These are phyloP conservation scores for Tringa solitaria DNA, from an alignment of 2,113 vertebrate species.

Conservation along the genomic window DNA sequence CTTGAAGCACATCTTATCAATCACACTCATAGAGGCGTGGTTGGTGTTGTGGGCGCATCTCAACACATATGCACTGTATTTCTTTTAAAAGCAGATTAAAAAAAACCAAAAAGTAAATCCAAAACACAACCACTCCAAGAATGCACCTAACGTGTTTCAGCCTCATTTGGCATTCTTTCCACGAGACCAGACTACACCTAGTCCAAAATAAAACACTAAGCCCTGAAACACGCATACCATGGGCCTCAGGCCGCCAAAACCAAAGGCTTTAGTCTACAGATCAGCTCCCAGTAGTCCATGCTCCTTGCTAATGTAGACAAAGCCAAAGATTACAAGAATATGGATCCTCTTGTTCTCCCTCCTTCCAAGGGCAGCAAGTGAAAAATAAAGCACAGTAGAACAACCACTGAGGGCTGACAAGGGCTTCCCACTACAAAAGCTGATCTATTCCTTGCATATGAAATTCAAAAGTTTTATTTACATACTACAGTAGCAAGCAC, in stretches of 20 bases:
- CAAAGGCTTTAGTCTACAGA: background rate
- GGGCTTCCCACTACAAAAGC: background rate
- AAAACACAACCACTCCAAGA: background rate
- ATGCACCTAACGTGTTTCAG: background rate
- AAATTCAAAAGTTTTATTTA: background rate
- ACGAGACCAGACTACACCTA: background rate
- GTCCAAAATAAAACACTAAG: background rate
- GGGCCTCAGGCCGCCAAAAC: background rate
- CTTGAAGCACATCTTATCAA: background rate
- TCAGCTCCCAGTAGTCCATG: rapidly evolving
- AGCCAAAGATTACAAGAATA: background rate
- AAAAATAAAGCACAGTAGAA: background rate
- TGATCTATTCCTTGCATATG: background rate
- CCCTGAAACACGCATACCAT: background rate
- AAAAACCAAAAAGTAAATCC: background rate
- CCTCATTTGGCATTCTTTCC: background rate
- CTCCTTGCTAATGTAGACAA: background rate
- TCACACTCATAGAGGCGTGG: rapidly evolving
- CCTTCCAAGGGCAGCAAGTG: background rate
- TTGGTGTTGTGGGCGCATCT: background rate
- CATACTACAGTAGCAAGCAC: background rate
- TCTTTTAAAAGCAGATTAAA: background rate
- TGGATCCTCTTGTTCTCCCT: background rate
- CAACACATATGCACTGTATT: background rate
- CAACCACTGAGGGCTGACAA: background rate